Evolutionary conservation across 2,113 vertebrate genomes (phyloP).

Genomic region (Oostethus manadensis): DNA sequence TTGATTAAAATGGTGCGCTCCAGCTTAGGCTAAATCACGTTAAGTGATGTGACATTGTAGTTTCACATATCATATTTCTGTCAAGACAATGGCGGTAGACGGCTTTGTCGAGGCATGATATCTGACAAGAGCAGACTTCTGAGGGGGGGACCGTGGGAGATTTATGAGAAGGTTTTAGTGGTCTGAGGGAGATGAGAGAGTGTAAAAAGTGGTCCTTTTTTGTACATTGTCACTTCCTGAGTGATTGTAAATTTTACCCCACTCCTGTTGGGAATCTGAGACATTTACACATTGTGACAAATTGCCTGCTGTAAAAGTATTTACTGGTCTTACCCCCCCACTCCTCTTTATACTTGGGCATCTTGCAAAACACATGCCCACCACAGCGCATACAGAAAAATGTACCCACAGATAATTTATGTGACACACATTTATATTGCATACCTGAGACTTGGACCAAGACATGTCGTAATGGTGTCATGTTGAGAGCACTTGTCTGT

Average conservation of each 20-base stretch:
- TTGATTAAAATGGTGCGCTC: slow-evolving; percentile 94
- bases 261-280: slow-evolving; percentile 83
- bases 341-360: slow-evolving; percentile 53
- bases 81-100: slow-evolving; percentile 92
- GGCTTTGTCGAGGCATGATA: slow-evolving; percentile 89
- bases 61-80: slow-evolving; percentile 98
- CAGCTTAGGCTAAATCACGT: slow-evolving; percentile 90
- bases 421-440: slow-evolving; percentile 59
- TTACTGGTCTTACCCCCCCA: slow-evolving; percentile 81
- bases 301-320: slow-evolving; percentile 88
- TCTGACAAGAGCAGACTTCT: slow-evolving; percentile 88
- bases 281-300: slow-evolving; percentile 89
- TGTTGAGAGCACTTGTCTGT: slow-evolving; percentile 28
- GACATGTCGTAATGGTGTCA: slow-evolving; percentile 42
- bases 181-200: slow-evolving; percentile 69
- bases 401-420: slow-evolving; percentile 80
- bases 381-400: slow-evolving; percentile 69
- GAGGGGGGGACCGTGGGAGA: slow-evolving; percentile 71
- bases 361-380: slow-evolving; percentile 68
- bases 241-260: slow-evolving; percentile 88
- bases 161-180: slow-evolving; percentile 92
- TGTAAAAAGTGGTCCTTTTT: slow-evolving; percentile 86
- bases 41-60: slow-evolving; percentile 96
- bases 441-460: slow-evolving; percentile 42
- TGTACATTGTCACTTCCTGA: slow-evolving; percentile 89